A percentile compares a stretch with the other conserved stretches of the same genome.
Evolutionary conservation across 2,113 vertebrate species (phyloP).

Genomic region (Pelusios castaneus): DNA sequence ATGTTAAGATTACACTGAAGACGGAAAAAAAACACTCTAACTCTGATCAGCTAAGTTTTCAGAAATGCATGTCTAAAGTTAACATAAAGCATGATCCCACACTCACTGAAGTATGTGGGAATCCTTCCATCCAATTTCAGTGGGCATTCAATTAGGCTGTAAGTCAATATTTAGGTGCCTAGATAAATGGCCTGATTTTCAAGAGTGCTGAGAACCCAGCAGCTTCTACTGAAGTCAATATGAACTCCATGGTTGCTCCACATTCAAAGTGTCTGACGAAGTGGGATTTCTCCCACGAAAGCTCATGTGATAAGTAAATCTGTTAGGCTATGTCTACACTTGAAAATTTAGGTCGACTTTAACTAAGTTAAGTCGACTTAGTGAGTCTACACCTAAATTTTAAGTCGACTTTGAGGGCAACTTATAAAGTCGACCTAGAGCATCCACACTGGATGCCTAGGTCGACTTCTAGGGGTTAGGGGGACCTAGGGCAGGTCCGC

Average conservation of each 20-base stretch:
- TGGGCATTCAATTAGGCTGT: background rate
- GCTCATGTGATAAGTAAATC: no score
- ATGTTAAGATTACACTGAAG: background rate
- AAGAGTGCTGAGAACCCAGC: fast-evolving
- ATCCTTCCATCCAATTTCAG: background rate
- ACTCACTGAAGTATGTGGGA: background rate
- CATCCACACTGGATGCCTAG: no score
- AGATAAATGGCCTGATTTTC: background rate
- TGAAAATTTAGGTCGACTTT: no score
- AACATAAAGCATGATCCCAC: background rate
- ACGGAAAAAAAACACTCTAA: background rate
- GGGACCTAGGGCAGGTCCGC: no score
- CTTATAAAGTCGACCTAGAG: no score
- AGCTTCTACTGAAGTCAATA: background rate
- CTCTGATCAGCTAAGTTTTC: background rate
- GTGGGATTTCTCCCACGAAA: no score
- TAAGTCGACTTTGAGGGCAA: no score
- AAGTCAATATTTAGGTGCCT: background rate
- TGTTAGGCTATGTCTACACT: no score
- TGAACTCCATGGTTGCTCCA: fast-evolving
- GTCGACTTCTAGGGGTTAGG: no score
- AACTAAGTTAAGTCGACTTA: no score
- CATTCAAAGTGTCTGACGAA: no score
- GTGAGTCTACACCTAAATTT: no score
- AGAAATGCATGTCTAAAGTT: background rate